Base-by-base conservation (phyloP, 2,113 vertebrate species). In the Ondatra zibethicus region DNA sequence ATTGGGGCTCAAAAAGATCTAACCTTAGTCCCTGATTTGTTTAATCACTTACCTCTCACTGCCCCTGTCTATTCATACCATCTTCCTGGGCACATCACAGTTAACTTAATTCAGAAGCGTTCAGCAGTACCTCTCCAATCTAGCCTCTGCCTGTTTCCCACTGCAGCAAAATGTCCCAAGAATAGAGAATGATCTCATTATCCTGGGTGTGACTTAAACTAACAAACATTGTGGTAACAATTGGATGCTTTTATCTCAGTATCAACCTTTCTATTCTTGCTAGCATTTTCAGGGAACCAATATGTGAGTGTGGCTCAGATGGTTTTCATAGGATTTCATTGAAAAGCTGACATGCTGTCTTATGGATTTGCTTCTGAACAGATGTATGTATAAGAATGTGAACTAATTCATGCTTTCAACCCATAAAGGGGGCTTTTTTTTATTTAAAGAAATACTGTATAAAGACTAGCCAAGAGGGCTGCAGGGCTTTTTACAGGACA, bases 301-400 rank as follows among this genome's bases (percentile, higher is more conserved):
- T 94, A 63, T 93, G 36, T 81, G 29, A 92, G 58, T 19, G 4
- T 85, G 72, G 45, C 11, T 85, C 85, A 58, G 31, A 63, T 85
- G 8, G 19, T 84, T 94, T 93, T 93, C 66, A 25, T 84, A 36
- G 70, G 61, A 78, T 66, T 95, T 50, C 80, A 81, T 36, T 81
- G 33, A 76, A 95, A 88, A 92, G 55, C 11, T 91, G 39, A 75
- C 70, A 8, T 55, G 75, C 55, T n/a, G 61, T 87, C 87, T 77
- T 96, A 78, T 33, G 84, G 33, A 87, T 94, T 47, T n/a, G 65
- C 63, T 90, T 96, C 36, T 92, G 50, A 90, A 47, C 61, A 95
- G 85, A 97, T 94, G n/a, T 85, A 12, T 86, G 13, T 80, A 23
- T 93, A 17, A 95, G 31, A 91, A 21, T 84, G 52, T 75, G 66